A percentile compares a stretch with the other conserved stretches of the same genome.
Conservation (phyloP, 1,140 invertebrate genomes). For the Drosophila truncata region DNA sequence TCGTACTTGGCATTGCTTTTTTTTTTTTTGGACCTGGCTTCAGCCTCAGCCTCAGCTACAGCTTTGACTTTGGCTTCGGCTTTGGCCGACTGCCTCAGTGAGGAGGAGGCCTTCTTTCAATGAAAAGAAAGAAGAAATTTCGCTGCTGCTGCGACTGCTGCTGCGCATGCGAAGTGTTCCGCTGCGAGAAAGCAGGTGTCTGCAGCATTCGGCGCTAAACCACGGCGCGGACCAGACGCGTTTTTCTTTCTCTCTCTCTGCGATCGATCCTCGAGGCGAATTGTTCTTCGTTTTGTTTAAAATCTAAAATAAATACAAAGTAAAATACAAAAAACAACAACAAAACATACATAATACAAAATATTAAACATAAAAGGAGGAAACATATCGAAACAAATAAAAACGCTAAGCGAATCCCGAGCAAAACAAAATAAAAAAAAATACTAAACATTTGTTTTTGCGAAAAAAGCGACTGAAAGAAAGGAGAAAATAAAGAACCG, state of each 20-base stretch:
- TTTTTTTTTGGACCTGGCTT: constrained; percentile 17
- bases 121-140: constrained; percentile 77
- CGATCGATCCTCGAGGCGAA: constrained; percentile 28
- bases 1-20: constrained; percentile 47
- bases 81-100: constrained; percentile 62
- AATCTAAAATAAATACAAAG: constrained; percentile 14
- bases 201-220: constrained; percentile 85
- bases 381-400: not conserved
- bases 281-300: constrained; percentile 1
- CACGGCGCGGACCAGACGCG: constrained; percentile 85
- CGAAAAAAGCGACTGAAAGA: constrained; percentile 13
- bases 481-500: constrained; percentile 27
- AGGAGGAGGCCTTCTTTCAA: constrained; percentile 50
- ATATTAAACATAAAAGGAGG: constrained; percentile 3
- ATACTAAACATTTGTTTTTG: constrained; percentile 11
- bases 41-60: not conserved
- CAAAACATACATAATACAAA: constrained; percentile 18
- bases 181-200: constrained; percentile 85
- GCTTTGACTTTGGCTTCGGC: constrained; percentile 8
- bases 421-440: constrained; percentile 17
- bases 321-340: constrained; percentile 13
- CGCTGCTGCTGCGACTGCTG: constrained; percentile 51
- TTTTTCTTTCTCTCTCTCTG: constrained; percentile 61
- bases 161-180: constrained; percentile 85
- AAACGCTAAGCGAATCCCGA: constrained; percentile 15